Conservation (phyloP, 2,888 invertebrate species). For the Physocephala rufipes region DNA sequence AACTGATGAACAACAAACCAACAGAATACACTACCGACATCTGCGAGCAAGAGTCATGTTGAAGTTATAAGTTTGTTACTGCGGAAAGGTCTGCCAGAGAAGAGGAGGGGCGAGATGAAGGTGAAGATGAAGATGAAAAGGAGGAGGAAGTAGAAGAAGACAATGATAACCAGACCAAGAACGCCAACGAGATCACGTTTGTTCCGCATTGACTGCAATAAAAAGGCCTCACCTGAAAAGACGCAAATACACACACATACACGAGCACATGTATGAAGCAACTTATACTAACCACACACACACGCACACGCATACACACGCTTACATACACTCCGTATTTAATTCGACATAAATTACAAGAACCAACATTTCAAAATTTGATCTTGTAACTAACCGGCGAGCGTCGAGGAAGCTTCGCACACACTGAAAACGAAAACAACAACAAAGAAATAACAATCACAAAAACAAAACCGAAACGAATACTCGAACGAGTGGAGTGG, state of each 20-base stretch:
- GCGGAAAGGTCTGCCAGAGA: constrained; percentile 1
- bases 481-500: constrained; percentile 31
- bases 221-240: constrained; percentile 33
- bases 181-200: constrained; percentile 53
- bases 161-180: background rate
- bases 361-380: constrained; percentile 14
- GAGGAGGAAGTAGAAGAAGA: background rate
- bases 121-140: too few relatives aligned
- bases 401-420: background rate
- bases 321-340: constrained; percentile 9
- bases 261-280: too few relatives aligned
- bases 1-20: constrained; percentile 2
- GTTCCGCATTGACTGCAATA: constrained; percentile 52
- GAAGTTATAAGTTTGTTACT: constrained; percentile 39
- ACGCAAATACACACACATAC: constrained; percentile 39
- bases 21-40: constrained; percentile 30
- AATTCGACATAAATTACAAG: constrained; percentile 22
- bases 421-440: background rate
- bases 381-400: constrained; percentile 8
- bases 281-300: constrained; percentile 22
- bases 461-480: constrained; percentile 12
- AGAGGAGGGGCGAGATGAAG: constrained; percentile 14
- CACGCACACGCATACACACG: background rate
- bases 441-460: constrained; percentile 23
- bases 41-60: constrained; percentile 30